A percentile compares a stretch with the other conserved stretches of the same genome.
Conservation (phyloP, 2,113 vertebrate genomes). For the Neoarius graeffei region DNA sequence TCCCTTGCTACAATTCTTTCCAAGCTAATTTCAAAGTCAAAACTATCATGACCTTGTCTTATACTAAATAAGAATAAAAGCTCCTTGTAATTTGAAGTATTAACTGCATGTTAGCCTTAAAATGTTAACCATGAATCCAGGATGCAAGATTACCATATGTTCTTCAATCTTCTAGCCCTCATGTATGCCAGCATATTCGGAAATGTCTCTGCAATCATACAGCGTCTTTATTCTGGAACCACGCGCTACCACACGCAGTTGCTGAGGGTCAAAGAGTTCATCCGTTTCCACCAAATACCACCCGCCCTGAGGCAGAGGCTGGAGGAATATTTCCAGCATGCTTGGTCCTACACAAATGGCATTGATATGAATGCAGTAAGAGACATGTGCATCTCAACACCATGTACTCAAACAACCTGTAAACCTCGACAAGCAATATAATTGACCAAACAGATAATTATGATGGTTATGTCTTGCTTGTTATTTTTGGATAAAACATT, state of each 20-base stretch:
- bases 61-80: not conserved
- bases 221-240: conserved; percentile 90
- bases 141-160: not conserved
- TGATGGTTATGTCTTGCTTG: not conserved
- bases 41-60: not conserved
- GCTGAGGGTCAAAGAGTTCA: conserved; percentile 94
- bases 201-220: conserved; percentile 96
- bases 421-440: not conserved
- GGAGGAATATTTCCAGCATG: conserved; percentile 97
- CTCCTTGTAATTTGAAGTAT: not conserved
- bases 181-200: conserved; percentile 99
- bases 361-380: conserved; percentile 98
- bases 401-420: not conserved
- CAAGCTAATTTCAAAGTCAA: not conserved
- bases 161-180: conserved; percentile 75
- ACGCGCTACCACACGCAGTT: conserved; percentile 96
- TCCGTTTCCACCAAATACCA: conserved; percentile 97
- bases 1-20: not conserved
- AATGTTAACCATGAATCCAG: not conserved
- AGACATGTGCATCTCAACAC: not conserved
- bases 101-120: not conserved
- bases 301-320: conserved; percentile 86
- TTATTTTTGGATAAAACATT: not conserved
- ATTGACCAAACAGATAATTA: not conserved
- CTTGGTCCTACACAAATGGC: conserved; percentile 97